Percentiles rank a stretch among this genome's conserved stretches.
Evolutionary conservation across 2,888 invertebrate species (phyloP).

Genomic region (Zaprionus lineosus): DNA sequence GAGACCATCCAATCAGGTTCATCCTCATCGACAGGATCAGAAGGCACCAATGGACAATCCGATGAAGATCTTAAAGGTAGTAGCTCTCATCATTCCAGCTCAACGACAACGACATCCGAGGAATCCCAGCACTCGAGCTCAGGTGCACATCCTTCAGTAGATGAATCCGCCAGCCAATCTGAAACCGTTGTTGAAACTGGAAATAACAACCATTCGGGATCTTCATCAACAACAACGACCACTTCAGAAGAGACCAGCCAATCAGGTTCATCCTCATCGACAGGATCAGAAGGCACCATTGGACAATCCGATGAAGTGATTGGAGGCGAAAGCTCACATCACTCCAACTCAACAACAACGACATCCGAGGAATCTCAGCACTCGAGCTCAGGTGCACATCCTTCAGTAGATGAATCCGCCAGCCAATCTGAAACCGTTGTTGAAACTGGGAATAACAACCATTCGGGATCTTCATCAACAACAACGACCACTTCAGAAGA

Average conservation of each 20-base stretch:
- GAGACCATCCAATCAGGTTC: too few species aligned
- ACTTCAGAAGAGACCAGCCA: background rate
- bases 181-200: background rate
- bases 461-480: background rate
- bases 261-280: background rate
- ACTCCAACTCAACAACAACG: background rate
- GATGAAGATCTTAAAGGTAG: background rate
- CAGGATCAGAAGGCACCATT: background rate
- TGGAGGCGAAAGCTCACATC: background rate
- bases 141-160: background rate
- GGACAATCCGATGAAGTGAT: background rate
- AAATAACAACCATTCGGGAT: background rate
- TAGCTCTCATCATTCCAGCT: background rate
- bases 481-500: constrained; percentile 1
- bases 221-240: background rate
- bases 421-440: background rate
- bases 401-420: background rate
- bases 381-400: background rate
- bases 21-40: background rate
- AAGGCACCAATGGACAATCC: background rate
- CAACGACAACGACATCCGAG: background rate
- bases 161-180: background rate
- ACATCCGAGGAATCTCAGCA: background rate
- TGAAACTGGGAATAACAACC: background rate
- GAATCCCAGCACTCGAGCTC: background rate